phyloP scores from a whole-genome alignment of 2,888 invertebrate genomes.

The Hipparchia semele region DNA sequence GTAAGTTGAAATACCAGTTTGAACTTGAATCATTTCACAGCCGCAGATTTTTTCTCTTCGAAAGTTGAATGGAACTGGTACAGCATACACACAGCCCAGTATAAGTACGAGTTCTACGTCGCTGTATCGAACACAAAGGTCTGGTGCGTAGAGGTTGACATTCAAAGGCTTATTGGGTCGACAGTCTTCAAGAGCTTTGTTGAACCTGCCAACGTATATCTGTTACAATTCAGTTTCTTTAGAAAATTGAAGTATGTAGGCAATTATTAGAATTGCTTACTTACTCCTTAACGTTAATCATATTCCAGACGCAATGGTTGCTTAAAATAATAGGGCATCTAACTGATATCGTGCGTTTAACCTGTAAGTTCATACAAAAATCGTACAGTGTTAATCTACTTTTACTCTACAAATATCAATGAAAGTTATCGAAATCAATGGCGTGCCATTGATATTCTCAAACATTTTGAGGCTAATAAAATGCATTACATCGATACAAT shows the following conservation, averaged over 20 bases:
- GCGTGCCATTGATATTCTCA: too few species aligned
- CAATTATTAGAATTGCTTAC: conserved; percentile 42
- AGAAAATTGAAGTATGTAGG: neutral
- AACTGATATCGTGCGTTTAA: conserved; percentile 70
- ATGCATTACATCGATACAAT: too few species aligned
- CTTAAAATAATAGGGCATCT: conserved; percentile 72
- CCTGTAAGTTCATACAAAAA: conserved; percentile 50
- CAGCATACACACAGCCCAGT: conserved; percentile 63
- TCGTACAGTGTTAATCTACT: neutral
- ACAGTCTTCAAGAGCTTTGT: conserved; percentile 64
- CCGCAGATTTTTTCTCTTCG: conserved; percentile 73
- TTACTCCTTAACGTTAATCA: conserved; percentile 71
- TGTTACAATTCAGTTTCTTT: neutral
- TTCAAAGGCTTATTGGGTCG: conserved; percentile 62
- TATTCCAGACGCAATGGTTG: conserved; percentile 76
- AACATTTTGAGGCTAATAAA: too few species aligned
- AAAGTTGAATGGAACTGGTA: conserved; percentile 64
- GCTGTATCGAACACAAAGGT: conserved; percentile 60
- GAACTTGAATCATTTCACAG: conserved; percentile 70
- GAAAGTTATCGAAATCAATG: too few species aligned
- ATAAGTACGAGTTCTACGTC: conserved; percentile 66
- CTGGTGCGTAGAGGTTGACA: conserved; percentile 68
- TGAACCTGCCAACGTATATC: conserved; percentile 56
- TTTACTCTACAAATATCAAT: neutral
- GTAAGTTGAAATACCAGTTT: conserved; percentile 68